A percentile compares a stretch with the other conserved stretches of the same genome.
Evolutionary conservation across 2,113 vertebrate species (phyloP).

Genomic region (Pituophis catenifer): DNA sequence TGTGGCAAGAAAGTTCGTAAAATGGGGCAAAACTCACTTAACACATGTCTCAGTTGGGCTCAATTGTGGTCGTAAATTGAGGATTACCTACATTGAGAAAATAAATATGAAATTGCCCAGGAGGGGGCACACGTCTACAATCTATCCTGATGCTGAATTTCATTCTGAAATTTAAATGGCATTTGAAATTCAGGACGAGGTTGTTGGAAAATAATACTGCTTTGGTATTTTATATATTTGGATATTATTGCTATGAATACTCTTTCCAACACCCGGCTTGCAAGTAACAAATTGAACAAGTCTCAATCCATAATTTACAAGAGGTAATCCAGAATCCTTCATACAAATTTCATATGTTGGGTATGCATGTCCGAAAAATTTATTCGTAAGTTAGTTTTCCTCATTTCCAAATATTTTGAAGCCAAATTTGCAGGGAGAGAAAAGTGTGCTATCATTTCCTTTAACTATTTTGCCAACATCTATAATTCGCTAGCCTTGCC

Average conservation of each 20-base stretch:
- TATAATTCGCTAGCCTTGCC: not conserved
- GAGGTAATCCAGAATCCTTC: not conserved
- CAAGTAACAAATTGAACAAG: not conserved
- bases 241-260: constrained; percentile 15
- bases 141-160: not conserved
- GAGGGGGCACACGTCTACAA: not conserved
- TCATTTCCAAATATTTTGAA: not conserved
- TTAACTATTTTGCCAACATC: not conserved
- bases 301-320: not conserved
- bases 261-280: not conserved
- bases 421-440: not conserved
- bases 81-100: not conserved
- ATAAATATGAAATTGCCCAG: not conserved
- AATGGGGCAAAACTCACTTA: too few species aligned
- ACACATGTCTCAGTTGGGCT: not conserved
- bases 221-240: not conserved
- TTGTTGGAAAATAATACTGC: rapidly evolving
- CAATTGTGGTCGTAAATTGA: not conserved
- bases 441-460: not conserved
- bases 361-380: not conserved
- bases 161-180: not conserved
- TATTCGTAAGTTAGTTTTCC: not conserved
- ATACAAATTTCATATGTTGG: not conserved
- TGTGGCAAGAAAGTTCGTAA: too few species aligned
- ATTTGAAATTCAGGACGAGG: not conserved